phyloP scores from a whole-genome alignment of 2,888 invertebrate genomes.

The Ceratothoa steindachneri region DNA sequence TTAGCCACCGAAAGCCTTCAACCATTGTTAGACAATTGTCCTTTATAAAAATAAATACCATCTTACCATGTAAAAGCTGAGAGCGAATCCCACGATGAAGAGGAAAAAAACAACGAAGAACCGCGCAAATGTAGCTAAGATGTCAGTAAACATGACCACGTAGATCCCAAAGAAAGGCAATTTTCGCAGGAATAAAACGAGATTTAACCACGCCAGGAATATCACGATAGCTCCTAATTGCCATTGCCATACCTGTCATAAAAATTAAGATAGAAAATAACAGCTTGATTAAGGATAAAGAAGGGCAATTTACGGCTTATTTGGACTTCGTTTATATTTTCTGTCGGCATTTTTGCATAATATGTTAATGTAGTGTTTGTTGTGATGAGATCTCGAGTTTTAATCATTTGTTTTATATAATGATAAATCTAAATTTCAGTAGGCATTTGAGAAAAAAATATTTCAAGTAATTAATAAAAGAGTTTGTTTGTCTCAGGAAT shows the following conservation, averaged over 20 bases:
- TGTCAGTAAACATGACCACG: conserved; percentile 54
- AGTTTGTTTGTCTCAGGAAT: no score
- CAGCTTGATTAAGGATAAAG: not conserved
- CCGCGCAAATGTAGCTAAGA: conserved; percentile 53
- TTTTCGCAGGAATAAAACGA: conserved; percentile 53
- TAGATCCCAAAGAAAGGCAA: conserved; percentile 54
- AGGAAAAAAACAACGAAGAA: conserved; percentile 53
- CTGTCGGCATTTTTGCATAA: not conserved
- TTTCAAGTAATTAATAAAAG: no score
- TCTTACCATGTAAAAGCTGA: conserved; percentile 50
- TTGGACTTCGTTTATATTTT: not conserved
- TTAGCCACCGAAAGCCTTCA: no score
- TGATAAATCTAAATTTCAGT: no score
- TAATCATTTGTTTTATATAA: no score
- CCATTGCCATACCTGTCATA: conserved; percentile 47
- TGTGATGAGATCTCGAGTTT: no score
- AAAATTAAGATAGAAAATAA: not conserved
- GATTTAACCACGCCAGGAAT: conserved; percentile 55
- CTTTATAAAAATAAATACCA: no score
- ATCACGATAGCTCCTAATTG: conserved; percentile 55
- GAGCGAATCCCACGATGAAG: conserved; percentile 52
- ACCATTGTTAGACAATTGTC: no score
- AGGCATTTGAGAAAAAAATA: no score
- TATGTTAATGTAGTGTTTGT: no score
- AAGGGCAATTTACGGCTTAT: not conserved